Conservation (phyloP, 2,888 invertebrate genomes). For the Mythimna loreyi region DNA sequence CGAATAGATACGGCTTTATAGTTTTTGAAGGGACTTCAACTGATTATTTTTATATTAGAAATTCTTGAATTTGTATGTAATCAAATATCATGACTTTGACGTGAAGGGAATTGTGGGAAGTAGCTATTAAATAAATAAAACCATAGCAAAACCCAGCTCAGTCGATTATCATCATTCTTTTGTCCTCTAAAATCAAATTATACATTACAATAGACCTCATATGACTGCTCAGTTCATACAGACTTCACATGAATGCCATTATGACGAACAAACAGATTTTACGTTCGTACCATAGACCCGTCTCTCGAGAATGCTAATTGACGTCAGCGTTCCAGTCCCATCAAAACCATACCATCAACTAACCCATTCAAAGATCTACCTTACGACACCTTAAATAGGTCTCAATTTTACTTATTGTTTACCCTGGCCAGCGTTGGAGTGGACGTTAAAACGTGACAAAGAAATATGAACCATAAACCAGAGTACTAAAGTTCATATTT, state of each 20-base stretch:
- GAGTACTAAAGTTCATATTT: conserved; percentile 65
- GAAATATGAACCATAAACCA: conserved; percentile 66
- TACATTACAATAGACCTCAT: conserved; percentile 46
- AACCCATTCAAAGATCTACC: conserved; percentile 56
- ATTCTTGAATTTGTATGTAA: too few relatives aligned
- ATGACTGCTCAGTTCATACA: conserved; percentile 41
- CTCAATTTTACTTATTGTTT: conserved; percentile 48
- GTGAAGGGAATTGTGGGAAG: too few relatives aligned
- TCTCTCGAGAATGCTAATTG: conserved; percentile 80
- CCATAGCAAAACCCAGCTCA: conserved; percentile 6
- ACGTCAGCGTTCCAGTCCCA: conserved; percentile 71
- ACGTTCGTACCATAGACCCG: conserved; percentile 70
- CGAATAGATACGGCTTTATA: too few relatives aligned
- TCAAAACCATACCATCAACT: conserved; percentile 67
- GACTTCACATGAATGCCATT: conserved; percentile 61
- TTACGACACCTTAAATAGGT: conserved; percentile 48
- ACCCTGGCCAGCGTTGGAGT: conserved; percentile 57
- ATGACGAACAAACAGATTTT: conserved; percentile 66
- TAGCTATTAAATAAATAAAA: conserved; percentile 25
- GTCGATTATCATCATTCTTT: conserved; percentile 25
- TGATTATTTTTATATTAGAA: too few relatives aligned
- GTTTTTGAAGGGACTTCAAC: too few relatives aligned
- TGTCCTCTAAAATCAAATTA: conserved; percentile 54
- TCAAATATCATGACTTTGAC: too few relatives aligned
- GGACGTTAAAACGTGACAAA: conserved; percentile 54